phyloP scores from a whole-genome alignment of 2,888 invertebrate species.

The Oxycera nigricornis region DNA sequence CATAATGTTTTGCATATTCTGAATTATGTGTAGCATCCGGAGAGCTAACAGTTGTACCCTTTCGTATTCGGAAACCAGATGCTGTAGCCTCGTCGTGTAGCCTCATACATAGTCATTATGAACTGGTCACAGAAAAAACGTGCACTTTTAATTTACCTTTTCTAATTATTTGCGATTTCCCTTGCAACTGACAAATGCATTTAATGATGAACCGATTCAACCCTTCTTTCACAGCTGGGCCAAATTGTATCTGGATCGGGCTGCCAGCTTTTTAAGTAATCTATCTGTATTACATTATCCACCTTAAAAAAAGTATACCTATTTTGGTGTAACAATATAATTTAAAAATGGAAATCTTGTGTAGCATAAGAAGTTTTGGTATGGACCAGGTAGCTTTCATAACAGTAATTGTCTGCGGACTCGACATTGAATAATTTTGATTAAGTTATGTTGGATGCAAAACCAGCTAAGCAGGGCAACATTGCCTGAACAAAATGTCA shows the following conservation, averaged over 20 bases:
- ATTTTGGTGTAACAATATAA: not conserved
- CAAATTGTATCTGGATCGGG: not conserved
- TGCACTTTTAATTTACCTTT: constrained; percentile 46
- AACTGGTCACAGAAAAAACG: constrained; percentile 15
- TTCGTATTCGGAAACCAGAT: not conserved
- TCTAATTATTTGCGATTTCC: constrained; percentile 46
- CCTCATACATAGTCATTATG: constrained; percentile 22
- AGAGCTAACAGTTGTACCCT: not conserved
- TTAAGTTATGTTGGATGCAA: too few species aligned
- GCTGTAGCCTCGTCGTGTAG: not conserved
- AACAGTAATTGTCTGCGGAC: too few species aligned
- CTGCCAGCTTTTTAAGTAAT: not conserved
- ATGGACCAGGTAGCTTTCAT: not conserved
- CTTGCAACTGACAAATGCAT: constrained; percentile 39
- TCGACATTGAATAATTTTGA: too few species aligned
- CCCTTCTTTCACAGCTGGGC: constrained; percentile 27
- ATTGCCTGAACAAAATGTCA: not conserved
- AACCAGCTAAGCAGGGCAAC: not conserved
- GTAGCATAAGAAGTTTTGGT: not conserved
- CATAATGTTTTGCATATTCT: not conserved
- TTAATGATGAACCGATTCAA: constrained; percentile 46
- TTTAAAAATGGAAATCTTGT: not conserved
- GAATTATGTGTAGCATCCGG: constrained; percentile 28
- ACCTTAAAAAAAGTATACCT: not conserved
- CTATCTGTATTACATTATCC: not conserved